Percentiles rank a stretch among this genome's conserved stretches.
Evolutionary conservation across 2,797 vertebrate species (phyloP).

Genomic region (Manis crassicaudata): DNA sequence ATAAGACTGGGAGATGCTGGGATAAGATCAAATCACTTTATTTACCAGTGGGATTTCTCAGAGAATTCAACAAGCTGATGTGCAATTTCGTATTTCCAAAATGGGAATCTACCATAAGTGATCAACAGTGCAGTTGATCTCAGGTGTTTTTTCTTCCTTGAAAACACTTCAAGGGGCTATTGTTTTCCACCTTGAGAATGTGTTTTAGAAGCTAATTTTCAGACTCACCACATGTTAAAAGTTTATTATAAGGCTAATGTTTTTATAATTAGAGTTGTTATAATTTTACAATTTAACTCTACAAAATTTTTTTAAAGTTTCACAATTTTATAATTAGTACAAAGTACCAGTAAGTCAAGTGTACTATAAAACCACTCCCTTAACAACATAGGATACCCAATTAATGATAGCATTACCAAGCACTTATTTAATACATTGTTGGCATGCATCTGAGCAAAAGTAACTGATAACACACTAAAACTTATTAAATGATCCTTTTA

Average conservation of each 20-base stretch:
- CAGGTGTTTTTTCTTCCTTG: not conserved
- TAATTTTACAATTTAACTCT: slow-evolving; percentile 38
- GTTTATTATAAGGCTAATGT: not conserved
- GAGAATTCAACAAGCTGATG: not conserved
- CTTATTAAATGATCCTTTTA: not conserved
- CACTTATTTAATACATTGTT: not conserved
- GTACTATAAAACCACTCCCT: not conserved
- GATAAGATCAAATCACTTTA: not conserved
- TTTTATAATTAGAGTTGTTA: slow-evolving; percentile 24
- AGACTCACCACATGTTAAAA: not conserved
- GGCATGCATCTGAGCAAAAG: not conserved
- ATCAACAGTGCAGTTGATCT: not conserved
- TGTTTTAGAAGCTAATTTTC: slow-evolving; percentile 34
- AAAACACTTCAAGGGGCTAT: not conserved
- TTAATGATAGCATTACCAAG: not conserved
- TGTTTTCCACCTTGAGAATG: not conserved
- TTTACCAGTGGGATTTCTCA: not conserved
- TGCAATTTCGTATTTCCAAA: not conserved
- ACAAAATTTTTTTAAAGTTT: not conserved
- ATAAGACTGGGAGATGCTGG: not conserved
- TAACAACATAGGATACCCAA: not conserved
- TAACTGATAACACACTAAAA: not conserved
- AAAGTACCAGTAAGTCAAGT: slow-evolving; percentile 34
- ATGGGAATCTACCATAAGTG: not conserved
- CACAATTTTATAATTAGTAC: not conserved